A percentile compares a stretch with the other conserved stretches of the same genome.
Evolutionary conservation across 2,113 vertebrate genomes (phyloP).

Genomic region (Alexandromys fortis): DNA sequence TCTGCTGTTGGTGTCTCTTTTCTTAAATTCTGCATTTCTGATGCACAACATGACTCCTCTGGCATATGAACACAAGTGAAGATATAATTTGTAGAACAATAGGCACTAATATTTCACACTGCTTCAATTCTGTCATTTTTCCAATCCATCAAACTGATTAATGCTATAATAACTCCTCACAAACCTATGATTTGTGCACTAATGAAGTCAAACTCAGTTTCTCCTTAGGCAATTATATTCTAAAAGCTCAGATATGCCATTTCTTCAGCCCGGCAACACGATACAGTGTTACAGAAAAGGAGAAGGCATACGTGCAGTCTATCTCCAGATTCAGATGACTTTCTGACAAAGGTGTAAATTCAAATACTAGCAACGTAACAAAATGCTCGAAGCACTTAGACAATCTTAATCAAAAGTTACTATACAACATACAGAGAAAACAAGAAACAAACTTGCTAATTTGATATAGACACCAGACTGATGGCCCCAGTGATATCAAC

Average conservation of each 20-base stretch:
- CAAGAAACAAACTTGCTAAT: constrained; percentile 49
- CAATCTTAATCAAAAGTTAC: constrained; percentile 48
- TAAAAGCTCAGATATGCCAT: constrained; percentile 83
- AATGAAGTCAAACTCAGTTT: constrained; percentile 91
- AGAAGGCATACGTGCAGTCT: constrained; percentile 69
- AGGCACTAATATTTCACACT: constrained; percentile 89
- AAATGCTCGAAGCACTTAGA: constrained; percentile 48
- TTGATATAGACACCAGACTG: constrained; percentile 45
- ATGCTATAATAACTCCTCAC: constrained; percentile 89
- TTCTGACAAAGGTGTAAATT: constrained; percentile 62
- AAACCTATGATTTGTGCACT: constrained; percentile 90
- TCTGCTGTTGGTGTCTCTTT: constrained; percentile 60
- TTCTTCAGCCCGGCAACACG: constrained; percentile 76
- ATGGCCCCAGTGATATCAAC: constrained; percentile 10
- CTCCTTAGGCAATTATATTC: constrained; percentile 87
- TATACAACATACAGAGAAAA: constrained; percentile 42
- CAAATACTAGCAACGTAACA: constrained; percentile 62
- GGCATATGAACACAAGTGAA: constrained; percentile 88
- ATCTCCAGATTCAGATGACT: constrained; percentile 53
- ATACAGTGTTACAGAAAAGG: constrained; percentile 70
- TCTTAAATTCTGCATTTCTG: constrained; percentile 76
- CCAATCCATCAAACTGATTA: constrained; percentile 92
- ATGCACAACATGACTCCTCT: constrained; percentile 82
- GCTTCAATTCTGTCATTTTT: constrained; percentile 90
- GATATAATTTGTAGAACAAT: constrained; percentile 90